A percentile compares a stretch with the other conserved stretches of the same genome.
These are phyloP conservation scores for Synergus laeviventris DNA, from an alignment of 2,888 invertebrate genomes.

Conservation along the genomic window DNA sequence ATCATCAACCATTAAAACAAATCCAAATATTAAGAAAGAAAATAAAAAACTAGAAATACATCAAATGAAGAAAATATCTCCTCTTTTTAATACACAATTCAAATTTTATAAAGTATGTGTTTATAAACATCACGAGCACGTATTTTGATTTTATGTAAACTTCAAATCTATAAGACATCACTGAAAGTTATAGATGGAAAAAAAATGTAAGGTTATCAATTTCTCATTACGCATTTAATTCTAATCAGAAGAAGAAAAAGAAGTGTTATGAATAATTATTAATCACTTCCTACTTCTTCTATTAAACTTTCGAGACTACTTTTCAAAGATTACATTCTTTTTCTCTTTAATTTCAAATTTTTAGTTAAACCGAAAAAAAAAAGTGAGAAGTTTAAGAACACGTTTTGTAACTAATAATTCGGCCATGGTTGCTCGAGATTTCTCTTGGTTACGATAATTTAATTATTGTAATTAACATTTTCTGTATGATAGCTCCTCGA, in stretches of 20 bases:
- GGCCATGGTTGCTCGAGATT: background rate
- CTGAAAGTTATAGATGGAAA: background rate
- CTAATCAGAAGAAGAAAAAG: background rate
- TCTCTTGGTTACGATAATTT: conserved; percentile 1
- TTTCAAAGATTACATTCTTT: no score
- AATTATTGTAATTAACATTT: conserved; percentile 9
- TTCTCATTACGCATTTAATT: background rate
- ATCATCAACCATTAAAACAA: background rate
- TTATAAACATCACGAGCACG: no score
- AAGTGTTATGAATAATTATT: background rate
- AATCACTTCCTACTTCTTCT: background rate
- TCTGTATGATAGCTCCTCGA: background rate
- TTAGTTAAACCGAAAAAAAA: background rate
- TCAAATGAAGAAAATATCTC: background rate
- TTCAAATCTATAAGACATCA: background rate
- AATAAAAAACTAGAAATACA: background rate
- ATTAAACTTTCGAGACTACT: no score
- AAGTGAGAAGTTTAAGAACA: background rate
- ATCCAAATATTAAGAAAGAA: background rate
- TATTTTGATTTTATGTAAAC: no score
- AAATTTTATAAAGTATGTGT: no score
- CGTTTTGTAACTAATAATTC: background rate
- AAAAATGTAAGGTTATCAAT: background rate
- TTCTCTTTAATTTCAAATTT: no score
- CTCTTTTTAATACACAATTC: background rate